Evolutionary conservation across 2,113 vertebrate genomes (phyloP).

Genomic region (Hippoglossus stenolepis): DNA sequence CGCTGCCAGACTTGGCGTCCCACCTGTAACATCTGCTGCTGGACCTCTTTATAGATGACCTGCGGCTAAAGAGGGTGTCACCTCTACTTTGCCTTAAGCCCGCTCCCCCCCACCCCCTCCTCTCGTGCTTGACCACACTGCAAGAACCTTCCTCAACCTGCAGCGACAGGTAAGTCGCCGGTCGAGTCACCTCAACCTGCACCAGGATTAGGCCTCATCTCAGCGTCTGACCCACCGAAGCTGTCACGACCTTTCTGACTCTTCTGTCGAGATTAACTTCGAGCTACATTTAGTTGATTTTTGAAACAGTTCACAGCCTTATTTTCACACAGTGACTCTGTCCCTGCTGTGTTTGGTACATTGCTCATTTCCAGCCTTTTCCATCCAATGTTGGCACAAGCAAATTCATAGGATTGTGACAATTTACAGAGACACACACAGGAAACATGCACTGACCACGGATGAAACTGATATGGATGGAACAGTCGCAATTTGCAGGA

Average conservation of each 20-base stretch:
- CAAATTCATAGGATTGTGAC: slow-evolving; percentile 36
- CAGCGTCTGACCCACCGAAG: neutral
- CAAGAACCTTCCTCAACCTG: slow-evolving; percentile 18
- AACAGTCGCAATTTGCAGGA: slow-evolving; percentile 45
- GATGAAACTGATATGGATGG: slow-evolving; percentile 52
- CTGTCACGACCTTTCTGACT: slow-evolving; percentile 2
- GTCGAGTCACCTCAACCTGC: slow-evolving; percentile 27
- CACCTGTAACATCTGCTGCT: slow-evolving; percentile 68
- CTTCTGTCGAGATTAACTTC: neutral
- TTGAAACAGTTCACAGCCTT: slow-evolving; percentile 10
- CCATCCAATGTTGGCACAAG: slow-evolving; percentile 16
- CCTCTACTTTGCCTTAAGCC: slow-evolving; percentile 38
- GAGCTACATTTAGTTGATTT: neutral
- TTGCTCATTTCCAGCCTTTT: slow-evolving; percentile 35
- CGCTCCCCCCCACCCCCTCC: neutral
- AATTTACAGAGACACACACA: slow-evolving; percentile 44
- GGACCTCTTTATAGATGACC: slow-evolving; percentile 53
- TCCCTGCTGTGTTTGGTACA: slow-evolving; percentile 12
- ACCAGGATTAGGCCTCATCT: slow-evolving; percentile 12
- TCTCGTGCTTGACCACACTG: neutral
- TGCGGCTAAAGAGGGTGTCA: slow-evolving; percentile 55
- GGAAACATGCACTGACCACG: slow-evolving; percentile 22
- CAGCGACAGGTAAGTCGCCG: slow-evolving; percentile 4
- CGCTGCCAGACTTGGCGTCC: slow-evolving; percentile 54
- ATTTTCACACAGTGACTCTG: neutral